Evolutionary conservation across 2,113 vertebrate genomes (phyloP).

Genomic region (Suncus etruscus): DNA sequence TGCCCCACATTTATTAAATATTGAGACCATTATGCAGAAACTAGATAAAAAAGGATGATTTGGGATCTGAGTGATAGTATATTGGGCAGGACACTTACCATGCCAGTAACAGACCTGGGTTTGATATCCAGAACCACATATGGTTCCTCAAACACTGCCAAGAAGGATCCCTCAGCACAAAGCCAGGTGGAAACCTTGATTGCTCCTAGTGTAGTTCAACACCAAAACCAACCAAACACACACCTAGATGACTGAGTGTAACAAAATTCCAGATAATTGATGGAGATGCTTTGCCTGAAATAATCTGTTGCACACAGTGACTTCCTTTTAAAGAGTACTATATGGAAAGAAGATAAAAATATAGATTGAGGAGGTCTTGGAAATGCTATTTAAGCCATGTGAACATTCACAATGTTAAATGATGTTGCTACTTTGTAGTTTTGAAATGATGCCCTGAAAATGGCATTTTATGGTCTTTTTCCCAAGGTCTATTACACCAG

Average conservation of each 20-base stretch:
- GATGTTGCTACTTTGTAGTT: not conserved
- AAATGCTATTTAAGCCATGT: constrained; percentile 8
- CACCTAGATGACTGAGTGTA: not conserved
- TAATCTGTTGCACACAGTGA: not conserved
- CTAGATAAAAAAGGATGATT: too few relatives aligned
- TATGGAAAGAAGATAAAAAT: not conserved
- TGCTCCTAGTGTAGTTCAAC: not conserved
- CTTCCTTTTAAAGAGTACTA: not conserved
- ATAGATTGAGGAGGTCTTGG: not conserved
- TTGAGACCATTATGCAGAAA: too few relatives aligned
- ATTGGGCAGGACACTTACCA: too few relatives aligned
- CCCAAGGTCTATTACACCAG: not conserved
- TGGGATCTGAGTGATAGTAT: too few relatives aligned
- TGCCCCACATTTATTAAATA: too few relatives aligned
- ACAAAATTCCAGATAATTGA: constrained; percentile 12
- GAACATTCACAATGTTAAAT: not conserved
- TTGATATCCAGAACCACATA: too few relatives aligned
- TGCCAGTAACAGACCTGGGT: too few relatives aligned
- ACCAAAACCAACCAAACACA: too few relatives aligned
- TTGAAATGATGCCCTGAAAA: constrained; percentile 17
- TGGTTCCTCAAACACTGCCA: too few relatives aligned
- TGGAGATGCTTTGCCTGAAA: not conserved
- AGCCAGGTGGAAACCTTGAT: too few relatives aligned
- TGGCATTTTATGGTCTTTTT: not conserved
- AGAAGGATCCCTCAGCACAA: too few relatives aligned